Base-by-base conservation (phyloP, 2,888 invertebrate species). In the Calliphora vomitoria region DNA sequence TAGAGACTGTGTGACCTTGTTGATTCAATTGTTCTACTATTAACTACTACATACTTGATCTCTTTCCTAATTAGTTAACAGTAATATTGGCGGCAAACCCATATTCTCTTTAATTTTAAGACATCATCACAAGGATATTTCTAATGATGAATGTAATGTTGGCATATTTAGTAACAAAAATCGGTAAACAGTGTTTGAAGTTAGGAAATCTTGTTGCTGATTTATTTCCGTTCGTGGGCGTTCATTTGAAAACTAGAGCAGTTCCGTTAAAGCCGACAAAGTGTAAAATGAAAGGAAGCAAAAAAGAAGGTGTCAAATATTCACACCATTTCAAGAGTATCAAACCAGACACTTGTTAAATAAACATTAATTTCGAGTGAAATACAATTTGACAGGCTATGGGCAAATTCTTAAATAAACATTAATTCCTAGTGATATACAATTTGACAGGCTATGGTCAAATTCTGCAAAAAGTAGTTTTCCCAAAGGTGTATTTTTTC, bases 191-290 rank as follows among this genome's bases (percentile, higher is more conserved):
- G 13, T 55, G 15, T 72, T 84, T 72, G 75, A 75, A 79, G 60
- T 79, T 35, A 15, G 20, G 15, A 35, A 13, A 62, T 55, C 5
- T n/a, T 38, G 53, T 58, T n/a, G 38, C 55, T 68, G 18, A 78
- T 10, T 44, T 58, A 87, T 58, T 83, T 87, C 86, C 86, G 66
- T 66, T 83, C 13, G 68, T 35, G 60, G 86, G 86, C 80, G 83
- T 75, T 18, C 4, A 25, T 74, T 18, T 35, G 5, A 20, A 74
- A 83, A 84, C 76, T 71, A 83, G 80, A 86, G 50, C 83, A 80
- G 18, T 80, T 53, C 41, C 50, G 10, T 41, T 35, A 25, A 11
- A 47, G 58, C 80, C 80, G 75, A 69, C 68, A 79, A 68, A 72
- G n/a, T 15, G 15, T 31, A 50, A 50, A 76, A 62, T 31, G 15